These are phyloP conservation scores for Zoanthus gigantus DNA, from an alignment of 92 coral and sea anemone species.

Conservation along the genomic window DNA sequence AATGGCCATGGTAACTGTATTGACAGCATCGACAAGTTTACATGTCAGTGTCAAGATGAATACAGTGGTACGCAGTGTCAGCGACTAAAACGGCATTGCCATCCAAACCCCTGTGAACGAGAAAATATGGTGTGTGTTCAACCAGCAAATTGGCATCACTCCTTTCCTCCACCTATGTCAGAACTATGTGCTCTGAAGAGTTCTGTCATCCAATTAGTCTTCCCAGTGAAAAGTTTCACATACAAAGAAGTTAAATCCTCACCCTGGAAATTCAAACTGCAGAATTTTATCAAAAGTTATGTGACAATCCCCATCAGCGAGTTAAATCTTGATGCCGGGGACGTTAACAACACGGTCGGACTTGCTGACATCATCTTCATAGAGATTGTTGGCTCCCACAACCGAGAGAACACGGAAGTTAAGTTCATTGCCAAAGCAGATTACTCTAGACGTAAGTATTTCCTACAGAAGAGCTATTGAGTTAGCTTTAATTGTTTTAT, in stretches of 20 bases:
- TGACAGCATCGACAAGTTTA: constrained; percentile 75
- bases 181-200: constrained; percentile 44
- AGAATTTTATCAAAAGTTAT: constrained; percentile 16
- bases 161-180: background rate
- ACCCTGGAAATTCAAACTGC: constrained; percentile 61
- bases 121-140: constrained; percentile 62
- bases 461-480: too few species aligned
- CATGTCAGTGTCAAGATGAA: constrained; percentile 79
- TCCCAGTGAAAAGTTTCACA: constrained; percentile 38
- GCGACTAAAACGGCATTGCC: constrained; percentile 62
- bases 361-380: constrained; percentile 29
- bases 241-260: constrained; percentile 34
- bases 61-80: constrained; percentile 80
- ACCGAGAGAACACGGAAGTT: constrained; percentile 7
- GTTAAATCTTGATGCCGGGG: constrained; percentile 24
- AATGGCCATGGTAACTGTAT: constrained; percentile 55
- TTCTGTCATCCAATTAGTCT: constrained; percentile 45
- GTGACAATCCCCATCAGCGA: constrained; percentile 33
- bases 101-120: constrained; percentile 41
- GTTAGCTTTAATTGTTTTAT: background rate
- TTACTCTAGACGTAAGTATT: background rate
- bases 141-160: constrained; percentile 15
- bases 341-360: background rate
- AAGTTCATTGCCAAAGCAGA: constrained; percentile 20
- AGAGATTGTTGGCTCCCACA: background rate